Base-by-base conservation (phyloP, 2,797 vertebrate species). In the Pseudopleuronectes americanus region DNA sequence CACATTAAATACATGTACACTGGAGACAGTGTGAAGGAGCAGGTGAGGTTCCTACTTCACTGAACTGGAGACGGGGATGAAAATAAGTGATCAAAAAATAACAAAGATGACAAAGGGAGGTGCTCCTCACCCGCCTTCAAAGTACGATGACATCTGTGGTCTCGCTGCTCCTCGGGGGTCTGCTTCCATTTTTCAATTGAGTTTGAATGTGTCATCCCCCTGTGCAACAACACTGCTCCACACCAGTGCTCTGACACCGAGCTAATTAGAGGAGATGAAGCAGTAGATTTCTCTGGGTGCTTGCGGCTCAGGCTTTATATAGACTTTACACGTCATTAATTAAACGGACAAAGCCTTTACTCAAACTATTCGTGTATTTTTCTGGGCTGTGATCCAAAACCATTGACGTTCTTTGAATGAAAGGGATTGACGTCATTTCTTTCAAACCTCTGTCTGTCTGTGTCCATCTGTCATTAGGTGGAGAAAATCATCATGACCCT, bases 1-100 rank as follows among this genome's bases (percentile, higher is more conserved):
- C 97, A 99, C 77, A 96, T 99, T 87, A 99, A 99, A 68, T 99
- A 99, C 53, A 99, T 99, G 97, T 99, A 99, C 93, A 99, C 97
- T 6, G 98, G 97, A 28, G 98, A 99, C 94, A 99, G 97, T 0
- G 96, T 99, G 79, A 99, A 99, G 86, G 98, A 99, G 53, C 97
- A 99, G 91, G 98, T 98, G 21, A 64, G 76, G 2, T 26, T 48
- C 1, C 10, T 10, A 51, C 48, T n/a, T 14, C 43, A 16, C 43
- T 45, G 43, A 45, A 45, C 43, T 19, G 17, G 17, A 45, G 43
- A 7, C 43, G 4, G 43, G 4, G 10, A 43, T 8, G 17, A 45
- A 45, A 45, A 45, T 6, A 19, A 6, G 43, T 45, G 43, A 45
- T 45, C 6, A 4, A 51, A 10, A 28, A 45, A 31, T 33, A 57